phyloP scores from a whole-genome alignment of 1,140 invertebrate genomes.

The Odontomachus brunneus region DNA sequence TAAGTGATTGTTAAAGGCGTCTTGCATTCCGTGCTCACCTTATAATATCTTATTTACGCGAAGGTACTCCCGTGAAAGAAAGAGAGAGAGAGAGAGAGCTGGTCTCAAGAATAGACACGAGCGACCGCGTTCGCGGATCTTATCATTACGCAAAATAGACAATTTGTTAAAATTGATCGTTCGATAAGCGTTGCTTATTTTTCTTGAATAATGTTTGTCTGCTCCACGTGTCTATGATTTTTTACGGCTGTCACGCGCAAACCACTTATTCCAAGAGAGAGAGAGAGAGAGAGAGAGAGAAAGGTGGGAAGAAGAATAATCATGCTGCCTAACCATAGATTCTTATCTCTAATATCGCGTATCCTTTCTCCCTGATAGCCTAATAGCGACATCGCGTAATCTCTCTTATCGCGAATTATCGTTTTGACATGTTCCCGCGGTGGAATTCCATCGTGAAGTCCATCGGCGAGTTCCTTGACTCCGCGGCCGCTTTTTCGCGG shows the following conservation, averaged over 20 bases:
- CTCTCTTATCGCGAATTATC: constrained; percentile 7
- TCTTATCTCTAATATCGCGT: background rate
- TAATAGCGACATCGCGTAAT: too few species aligned
- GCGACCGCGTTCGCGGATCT: background rate
- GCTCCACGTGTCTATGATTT: background rate
- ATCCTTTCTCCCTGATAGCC: too few species aligned
- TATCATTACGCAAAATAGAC: background rate
- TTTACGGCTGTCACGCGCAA: too few species aligned
- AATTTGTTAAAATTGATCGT: constrained; percentile 3
- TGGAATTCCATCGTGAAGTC: background rate
- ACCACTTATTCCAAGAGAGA: too few species aligned
- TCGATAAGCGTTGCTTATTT: background rate
- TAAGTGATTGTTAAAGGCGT: constrained; percentile 48
- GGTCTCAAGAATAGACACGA: background rate
- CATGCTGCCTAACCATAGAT: too few species aligned
- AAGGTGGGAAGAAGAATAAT: too few species aligned
- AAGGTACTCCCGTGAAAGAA: background rate
- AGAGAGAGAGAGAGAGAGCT: background rate
- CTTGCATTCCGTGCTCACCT: background rate
- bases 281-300: too few species aligned
- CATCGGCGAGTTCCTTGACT: constrained; percentile 1
- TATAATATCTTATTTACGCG: constrained; percentile 40
- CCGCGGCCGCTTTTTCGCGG: constrained; percentile 35
- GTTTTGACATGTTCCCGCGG: background rate
- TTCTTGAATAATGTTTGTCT: background rate